phyloP scores from a whole-genome alignment of 2,888 invertebrate species.

The Heliconius charithonia region DNA sequence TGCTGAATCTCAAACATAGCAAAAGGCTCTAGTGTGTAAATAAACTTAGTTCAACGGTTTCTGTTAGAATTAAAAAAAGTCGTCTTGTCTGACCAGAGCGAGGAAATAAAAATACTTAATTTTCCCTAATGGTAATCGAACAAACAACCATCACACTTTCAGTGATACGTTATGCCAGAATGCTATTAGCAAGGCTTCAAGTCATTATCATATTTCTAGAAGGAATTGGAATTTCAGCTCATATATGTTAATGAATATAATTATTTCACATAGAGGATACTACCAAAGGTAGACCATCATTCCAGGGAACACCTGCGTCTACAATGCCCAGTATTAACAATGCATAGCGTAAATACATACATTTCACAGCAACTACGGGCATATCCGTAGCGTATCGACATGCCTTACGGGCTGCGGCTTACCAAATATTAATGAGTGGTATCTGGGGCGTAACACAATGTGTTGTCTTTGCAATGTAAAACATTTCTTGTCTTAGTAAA shows the following conservation, averaged over 20 bases:
- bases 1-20: no score
- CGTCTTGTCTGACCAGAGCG: no score
- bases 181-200: no score
- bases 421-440: conserved; percentile 21
- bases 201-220: no score
- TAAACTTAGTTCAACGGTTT: no score
- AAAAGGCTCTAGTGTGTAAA: no score
- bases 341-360: conserved; percentile 13
- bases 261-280: background rate
- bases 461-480: background rate
- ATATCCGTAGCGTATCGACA: background rate
- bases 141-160: no score
- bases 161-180: no score
- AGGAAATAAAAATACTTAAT: no score
- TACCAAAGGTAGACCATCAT: conserved; percentile 9
- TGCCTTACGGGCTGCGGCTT: conserved; percentile 3
- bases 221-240: background rate
- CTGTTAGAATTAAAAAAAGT: no score
- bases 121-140: no score
- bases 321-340: conserved; percentile 22
- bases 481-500: background rate
- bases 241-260: background rate
- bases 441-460: background rate
- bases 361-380: background rate
- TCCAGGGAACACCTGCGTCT: conserved; percentile 17